Evolutionary conservation across 2,113 vertebrate species (phyloP).

Genomic region (Psammodynastes pulverulentus): DNA sequence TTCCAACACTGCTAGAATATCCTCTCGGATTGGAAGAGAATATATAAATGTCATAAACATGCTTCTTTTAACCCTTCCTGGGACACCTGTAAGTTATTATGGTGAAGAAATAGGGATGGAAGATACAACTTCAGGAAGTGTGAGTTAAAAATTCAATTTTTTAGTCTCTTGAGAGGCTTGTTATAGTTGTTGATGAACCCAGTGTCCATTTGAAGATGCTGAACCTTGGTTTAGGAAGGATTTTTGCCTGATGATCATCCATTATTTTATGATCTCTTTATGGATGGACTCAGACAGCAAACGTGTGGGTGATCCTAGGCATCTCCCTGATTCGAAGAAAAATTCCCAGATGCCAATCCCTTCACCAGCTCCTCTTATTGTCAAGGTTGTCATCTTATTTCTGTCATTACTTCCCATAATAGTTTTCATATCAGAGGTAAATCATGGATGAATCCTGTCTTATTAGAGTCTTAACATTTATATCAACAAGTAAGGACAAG

Average conservation of each 20-base stretch:
- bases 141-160: slow-evolving; percentile 14
- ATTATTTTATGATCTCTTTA: not conserved
- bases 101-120: slow-evolving; percentile 98
- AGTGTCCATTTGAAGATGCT: not conserved
- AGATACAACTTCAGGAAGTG: slow-evolving; percentile 50
- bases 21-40: slow-evolving; percentile 76
- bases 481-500: not conserved
- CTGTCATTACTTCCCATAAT: not conserved
- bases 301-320: not conserved
- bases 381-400: not conserved
- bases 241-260: not conserved
- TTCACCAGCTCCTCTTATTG: not conserved
- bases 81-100: slow-evolving; percentile 92
- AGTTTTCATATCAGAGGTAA: not conserved
- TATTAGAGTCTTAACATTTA: not conserved
- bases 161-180: not conserved
- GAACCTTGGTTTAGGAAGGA: not conserved
- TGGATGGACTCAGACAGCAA: not conserved
- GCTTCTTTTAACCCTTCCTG: slow-evolving; percentile 92
- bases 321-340: not conserved
- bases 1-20: slow-evolving; percentile 77
- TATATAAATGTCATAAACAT: slow-evolving; percentile 84
- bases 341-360: not conserved
- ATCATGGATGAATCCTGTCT: not conserved
- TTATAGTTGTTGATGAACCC: not conserved